phyloP scores from a whole-genome alignment of 2,888 invertebrate genomes.

The Cephus nigrinus region DNA sequence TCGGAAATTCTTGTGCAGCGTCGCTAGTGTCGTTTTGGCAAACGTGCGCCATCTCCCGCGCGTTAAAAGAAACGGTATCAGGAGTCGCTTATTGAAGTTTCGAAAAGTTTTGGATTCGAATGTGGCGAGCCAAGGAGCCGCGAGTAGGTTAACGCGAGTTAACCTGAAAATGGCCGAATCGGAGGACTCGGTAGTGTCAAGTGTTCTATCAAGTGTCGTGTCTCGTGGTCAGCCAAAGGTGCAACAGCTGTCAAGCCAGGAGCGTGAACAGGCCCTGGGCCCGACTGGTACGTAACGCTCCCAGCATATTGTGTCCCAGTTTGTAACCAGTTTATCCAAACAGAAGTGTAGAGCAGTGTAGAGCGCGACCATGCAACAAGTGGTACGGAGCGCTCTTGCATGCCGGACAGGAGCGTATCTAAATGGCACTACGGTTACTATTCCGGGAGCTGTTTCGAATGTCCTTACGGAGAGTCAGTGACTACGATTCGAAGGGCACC shows the following conservation, averaged over 20 bases:
- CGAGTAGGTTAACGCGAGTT: conserved; percentile 52
- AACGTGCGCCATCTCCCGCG: not conserved
- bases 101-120: conserved; percentile 52
- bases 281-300: conserved; percentile 46
- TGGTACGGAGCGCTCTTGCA: conserved; percentile 49
- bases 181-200: conserved; percentile 49
- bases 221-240: conserved; percentile 34
- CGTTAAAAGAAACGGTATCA: not conserved
- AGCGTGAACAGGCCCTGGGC: conserved; percentile 30
- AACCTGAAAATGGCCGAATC: conserved; percentile 60
- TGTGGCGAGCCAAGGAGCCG: conserved; percentile 43
- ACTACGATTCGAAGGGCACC: not conserved
- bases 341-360: conserved; percentile 37
- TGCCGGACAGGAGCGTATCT: conserved; percentile 32
- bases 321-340: conserved; percentile 36
- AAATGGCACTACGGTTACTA: not conserved
- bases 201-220: conserved; percentile 45
- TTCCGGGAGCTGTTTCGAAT: not conserved
- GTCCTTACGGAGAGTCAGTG: not conserved
- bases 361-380: conserved; percentile 54
- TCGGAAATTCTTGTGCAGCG: not conserved
- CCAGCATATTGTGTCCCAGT: conserved; percentile 26
- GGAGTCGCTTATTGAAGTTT: conserved; percentile 41
- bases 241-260: conserved; percentile 26
- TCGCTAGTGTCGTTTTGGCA: not conserved